phyloP scores from a whole-genome alignment of 2,888 invertebrate genomes.

The Eudasyphora cyanicolor region DNA sequence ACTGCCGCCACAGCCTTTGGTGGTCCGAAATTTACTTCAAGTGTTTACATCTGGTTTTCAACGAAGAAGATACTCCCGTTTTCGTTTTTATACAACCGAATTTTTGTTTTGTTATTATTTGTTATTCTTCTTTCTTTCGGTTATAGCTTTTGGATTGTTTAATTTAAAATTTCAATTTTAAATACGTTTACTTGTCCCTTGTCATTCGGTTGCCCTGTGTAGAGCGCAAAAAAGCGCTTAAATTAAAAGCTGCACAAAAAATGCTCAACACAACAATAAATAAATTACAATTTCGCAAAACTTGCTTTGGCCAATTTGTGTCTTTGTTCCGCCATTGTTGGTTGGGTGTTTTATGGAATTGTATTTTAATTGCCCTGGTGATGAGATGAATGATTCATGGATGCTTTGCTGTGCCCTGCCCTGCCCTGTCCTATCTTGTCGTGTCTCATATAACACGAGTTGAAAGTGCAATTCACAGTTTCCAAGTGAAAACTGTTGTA shows the following conservation, averaged over 20 bases:
- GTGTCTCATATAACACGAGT: background rate
- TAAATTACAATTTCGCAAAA: background rate
- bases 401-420: background rate
- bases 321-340: background rate
- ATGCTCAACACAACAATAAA: background rate
- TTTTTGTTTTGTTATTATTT: background rate
- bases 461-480: constrained; percentile 19
- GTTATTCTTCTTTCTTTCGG: background rate
- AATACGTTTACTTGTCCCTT: no score
- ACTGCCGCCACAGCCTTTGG: no score
- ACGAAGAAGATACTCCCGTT: constrained; percentile 32
- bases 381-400: constrained; percentile 20
- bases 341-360: background rate
- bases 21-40: constrained; percentile 50
- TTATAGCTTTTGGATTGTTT: background rate
- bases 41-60: constrained; percentile 60
- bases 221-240: background rate
- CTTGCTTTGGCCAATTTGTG: background rate
- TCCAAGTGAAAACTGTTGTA: constrained; percentile 19
- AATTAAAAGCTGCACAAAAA: background rate
- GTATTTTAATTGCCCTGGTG: constrained; percentile 15
- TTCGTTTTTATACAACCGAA: constrained; percentile 22
- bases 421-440: background rate
- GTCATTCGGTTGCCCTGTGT: constrained; percentile 35
- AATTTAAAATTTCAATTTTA: constrained; percentile 3